These are phyloP conservation scores for Papilio polytes DNA, from an alignment of 1,140 invertebrate species.

Conservation along the genomic window DNA sequence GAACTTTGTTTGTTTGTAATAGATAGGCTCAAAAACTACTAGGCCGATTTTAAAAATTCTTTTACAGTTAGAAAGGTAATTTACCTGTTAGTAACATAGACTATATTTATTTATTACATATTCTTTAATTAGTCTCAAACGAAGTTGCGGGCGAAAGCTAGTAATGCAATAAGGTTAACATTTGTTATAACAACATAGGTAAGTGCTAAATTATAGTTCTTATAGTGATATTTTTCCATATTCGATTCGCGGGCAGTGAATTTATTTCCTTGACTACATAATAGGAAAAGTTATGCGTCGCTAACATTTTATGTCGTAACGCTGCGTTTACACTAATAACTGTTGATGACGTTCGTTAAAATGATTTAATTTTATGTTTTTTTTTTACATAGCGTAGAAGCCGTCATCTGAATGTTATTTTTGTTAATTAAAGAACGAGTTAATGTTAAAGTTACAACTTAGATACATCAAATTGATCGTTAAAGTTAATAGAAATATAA, in stretches of 20 bases:
- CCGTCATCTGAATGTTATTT: conserved; percentile 11
- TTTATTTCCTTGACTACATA: not conserved
- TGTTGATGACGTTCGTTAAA: conserved; percentile 32
- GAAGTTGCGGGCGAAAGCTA: too few relatives aligned
- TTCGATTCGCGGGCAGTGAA: not conserved
- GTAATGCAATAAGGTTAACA: not conserved
- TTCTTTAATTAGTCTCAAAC: too few relatives aligned
- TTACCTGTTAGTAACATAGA: too few relatives aligned
- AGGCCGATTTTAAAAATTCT: too few relatives aligned
- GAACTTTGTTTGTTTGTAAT: too few relatives aligned
- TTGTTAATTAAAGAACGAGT: conserved; percentile 4
- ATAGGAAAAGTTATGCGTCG: conserved; percentile 10
- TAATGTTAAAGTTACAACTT: not conserved
- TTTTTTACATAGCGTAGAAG: not conserved
- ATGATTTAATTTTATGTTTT: conserved; percentile 28
- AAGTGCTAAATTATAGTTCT: not conserved
- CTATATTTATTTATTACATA: too few relatives aligned
- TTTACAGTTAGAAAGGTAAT: too few relatives aligned
- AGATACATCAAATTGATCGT: not conserved
- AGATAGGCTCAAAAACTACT: too few relatives aligned
- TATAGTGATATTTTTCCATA: not conserved
- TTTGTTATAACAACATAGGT: not conserved
- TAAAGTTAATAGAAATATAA: not conserved
- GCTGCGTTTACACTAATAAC: conserved; percentile 23
- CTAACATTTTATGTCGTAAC: conserved; percentile 35